Evolutionary conservation across 2,797 vertebrate genomes (phyloP).

Genomic region (Phrynocephalus guinanensis): DNA sequence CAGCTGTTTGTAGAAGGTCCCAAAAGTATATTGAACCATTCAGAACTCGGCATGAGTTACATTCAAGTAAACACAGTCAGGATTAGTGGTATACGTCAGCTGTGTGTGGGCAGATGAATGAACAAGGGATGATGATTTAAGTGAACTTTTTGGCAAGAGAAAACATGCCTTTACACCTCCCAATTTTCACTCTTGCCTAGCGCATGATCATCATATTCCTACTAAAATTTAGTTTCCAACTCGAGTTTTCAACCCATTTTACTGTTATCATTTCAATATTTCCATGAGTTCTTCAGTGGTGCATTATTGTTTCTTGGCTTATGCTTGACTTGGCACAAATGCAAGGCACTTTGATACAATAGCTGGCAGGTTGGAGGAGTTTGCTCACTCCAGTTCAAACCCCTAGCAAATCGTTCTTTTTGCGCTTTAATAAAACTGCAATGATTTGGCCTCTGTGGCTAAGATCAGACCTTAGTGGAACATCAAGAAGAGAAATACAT

Average conservation of each 20-base stretch:
- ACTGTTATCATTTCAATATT: constrained; percentile 1
- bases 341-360: constrained; percentile 32
- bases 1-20: no score
- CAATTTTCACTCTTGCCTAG: background rate
- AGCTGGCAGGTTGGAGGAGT: constrained; percentile 37
- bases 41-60: background rate
- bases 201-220: background rate
- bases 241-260: background rate
- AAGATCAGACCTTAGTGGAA: constrained; percentile 63
- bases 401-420: constrained; percentile 61
- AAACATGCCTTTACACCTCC: background rate
- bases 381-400: constrained; percentile 65
- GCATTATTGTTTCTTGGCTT: constrained; percentile 31
- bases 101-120: background rate
- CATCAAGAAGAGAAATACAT: constrained; percentile 77
- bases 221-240: background rate
- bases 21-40: no score
- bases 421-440: constrained; percentile 60
- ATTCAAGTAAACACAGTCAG: background rate
- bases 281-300: constrained; percentile 34
- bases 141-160: background rate
- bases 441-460: constrained; percentile 39
- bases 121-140: background rate
- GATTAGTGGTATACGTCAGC: background rate
- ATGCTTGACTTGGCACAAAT: background rate